These are phyloP conservation scores for Lydus trimaculatus DNA, from an alignment of 2,888 invertebrate genomes.

Conservation along the genomic window DNA sequence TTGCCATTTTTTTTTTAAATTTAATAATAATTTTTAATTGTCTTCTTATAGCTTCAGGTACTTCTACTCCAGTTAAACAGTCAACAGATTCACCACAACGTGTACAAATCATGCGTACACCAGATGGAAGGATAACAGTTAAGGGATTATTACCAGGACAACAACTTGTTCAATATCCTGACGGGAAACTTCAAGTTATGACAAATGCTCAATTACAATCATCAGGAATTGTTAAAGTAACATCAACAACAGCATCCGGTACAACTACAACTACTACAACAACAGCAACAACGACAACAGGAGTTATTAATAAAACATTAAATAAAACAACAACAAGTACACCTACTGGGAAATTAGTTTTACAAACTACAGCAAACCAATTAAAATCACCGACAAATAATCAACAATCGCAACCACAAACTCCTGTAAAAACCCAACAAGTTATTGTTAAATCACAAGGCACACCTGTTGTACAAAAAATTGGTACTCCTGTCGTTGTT, in stretches of 20 bases:
- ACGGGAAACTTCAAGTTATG: slow-evolving; percentile 89
- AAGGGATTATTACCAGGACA: slow-evolving; percentile 92
- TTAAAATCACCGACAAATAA: slow-evolving; percentile 23
- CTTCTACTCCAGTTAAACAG: slow-evolving; percentile 47
- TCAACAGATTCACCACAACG: slow-evolving; percentile 67
- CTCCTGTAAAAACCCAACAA: slow-evolving; percentile 51
- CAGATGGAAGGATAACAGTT: slow-evolving; percentile 91
- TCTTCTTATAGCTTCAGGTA: slow-evolving; percentile 32
- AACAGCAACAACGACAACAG: slow-evolving; percentile 47
- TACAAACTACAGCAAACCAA: slow-evolving; percentile 34
- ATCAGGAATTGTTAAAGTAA: slow-evolving; percentile 57
- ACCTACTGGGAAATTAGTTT: slow-evolving; percentile 50
- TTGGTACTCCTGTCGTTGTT: slow-evolving; percentile 55
- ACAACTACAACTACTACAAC: slow-evolving; percentile 53
- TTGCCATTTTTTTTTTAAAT: slow-evolving; percentile 16
- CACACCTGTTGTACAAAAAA: slow-evolving; percentile 59
- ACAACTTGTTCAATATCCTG: slow-evolving; percentile 90
- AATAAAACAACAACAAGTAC: slow-evolving; percentile 47
- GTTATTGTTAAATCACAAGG: slow-evolving; percentile 54
- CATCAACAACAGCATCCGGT: slow-evolving; percentile 22
- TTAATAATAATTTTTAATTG: background rate
- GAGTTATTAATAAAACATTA: slow-evolving; percentile 49
- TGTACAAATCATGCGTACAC: slow-evolving; percentile 89
- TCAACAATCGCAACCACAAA: slow-evolving; percentile 24
- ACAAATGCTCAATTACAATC: slow-evolving; percentile 68